Percentiles rank a stretch among this genome's conserved stretches.
Evolutionary conservation across 2,797 vertebrate genomes (phyloP).

Genomic region (Brachyrhaphis roseni): DNA sequence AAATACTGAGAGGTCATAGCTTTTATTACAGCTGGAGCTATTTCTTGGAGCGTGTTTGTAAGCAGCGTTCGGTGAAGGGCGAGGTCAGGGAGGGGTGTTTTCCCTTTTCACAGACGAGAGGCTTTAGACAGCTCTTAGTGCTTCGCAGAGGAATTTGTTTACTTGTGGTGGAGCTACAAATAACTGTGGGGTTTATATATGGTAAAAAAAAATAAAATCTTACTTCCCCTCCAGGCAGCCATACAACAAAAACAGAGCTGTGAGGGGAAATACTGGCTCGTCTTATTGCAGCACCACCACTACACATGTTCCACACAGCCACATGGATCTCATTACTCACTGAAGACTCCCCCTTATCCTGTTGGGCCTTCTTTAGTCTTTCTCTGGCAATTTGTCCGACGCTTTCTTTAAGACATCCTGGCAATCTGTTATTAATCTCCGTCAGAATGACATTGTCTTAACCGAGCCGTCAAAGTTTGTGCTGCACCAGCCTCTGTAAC

Average conservation of each 20-base stretch:
- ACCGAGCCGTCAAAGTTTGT: slow-evolving; percentile 27
- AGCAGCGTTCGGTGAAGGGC: slow-evolving; percentile 33
- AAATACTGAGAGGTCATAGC: neutral
- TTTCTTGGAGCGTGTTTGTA: slow-evolving; percentile 7
- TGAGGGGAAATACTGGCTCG: slow-evolving; percentile 64
- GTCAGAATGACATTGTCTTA: slow-evolving; percentile 37
- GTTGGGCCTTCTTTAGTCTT: slow-evolving; percentile 43
- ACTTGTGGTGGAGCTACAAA: slow-evolving; percentile 80
- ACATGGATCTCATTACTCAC: slow-evolving; percentile 76
- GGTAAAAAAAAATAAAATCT: slow-evolving; percentile 60
- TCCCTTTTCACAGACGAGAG: slow-evolving; percentile 52
- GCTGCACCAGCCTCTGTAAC: slow-evolving; percentile 32
- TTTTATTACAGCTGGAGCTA: neutral
- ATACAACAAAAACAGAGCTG: slow-evolving; percentile 73
- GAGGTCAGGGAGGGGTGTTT: slow-evolving; percentile 56
- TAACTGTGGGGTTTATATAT: slow-evolving; percentile 77
- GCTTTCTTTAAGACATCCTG: slow-evolving; percentile 56
- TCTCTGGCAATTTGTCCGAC: slow-evolving; percentile 65
- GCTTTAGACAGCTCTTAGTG: slow-evolving; percentile 57
- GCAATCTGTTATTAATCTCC: slow-evolving; percentile 60
- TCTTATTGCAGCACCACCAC: slow-evolving; percentile 70
- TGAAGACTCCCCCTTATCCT: slow-evolving; percentile 37
- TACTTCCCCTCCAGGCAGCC: slow-evolving; percentile 71
- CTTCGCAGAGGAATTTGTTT: slow-evolving; percentile 82
- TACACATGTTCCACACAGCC: slow-evolving; percentile 71